These are phyloP conservation scores for Oxystoma pomonae DNA, from an alignment of 2,888 invertebrate genomes.

Conservation along the genomic window DNA sequence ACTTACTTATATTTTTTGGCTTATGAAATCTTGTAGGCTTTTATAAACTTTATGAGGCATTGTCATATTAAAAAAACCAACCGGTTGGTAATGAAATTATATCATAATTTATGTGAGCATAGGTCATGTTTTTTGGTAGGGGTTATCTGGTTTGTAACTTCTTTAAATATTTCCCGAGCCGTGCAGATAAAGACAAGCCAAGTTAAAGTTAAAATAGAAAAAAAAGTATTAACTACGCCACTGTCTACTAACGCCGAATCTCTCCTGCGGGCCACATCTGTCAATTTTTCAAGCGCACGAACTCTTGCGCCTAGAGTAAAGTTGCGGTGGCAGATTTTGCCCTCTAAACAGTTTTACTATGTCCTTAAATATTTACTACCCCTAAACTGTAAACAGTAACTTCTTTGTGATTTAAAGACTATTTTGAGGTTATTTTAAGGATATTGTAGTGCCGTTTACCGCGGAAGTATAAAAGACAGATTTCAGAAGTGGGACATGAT, in stretches of 20 bases:
- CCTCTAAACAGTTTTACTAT: background rate
- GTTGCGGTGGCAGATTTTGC: slow-evolving; percentile 35
- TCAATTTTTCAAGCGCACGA: slow-evolving; percentile 46
- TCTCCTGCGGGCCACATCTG: slow-evolving; percentile 45
- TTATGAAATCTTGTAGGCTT: too few relatives aligned
- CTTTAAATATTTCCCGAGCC: too few relatives aligned
- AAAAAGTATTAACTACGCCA: slow-evolving; percentile 40
- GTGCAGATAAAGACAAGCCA: too few relatives aligned
- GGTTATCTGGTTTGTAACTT: too few relatives aligned
- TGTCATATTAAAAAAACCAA: too few relatives aligned
- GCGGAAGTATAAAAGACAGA: background rate
- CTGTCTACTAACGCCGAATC: slow-evolving; percentile 35
- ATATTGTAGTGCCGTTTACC: background rate
- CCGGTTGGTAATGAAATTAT: too few relatives aligned
- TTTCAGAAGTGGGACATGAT: background rate
- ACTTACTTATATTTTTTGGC: too few relatives aligned
- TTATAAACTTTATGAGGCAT: too few relatives aligned
- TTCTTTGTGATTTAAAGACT: background rate
- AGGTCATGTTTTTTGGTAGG: too few relatives aligned
- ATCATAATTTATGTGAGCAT: too few relatives aligned
- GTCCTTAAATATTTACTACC: slow-evolving; percentile 26
- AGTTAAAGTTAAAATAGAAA: too few relatives aligned
- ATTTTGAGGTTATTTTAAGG: background rate
- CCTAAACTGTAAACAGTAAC: background rate
- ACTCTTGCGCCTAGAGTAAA: slow-evolving; percentile 39